These are phyloP conservation scores for Catagonus wagneri DNA, from an alignment of 2,113 vertebrate genomes.

Conservation along the genomic window DNA sequence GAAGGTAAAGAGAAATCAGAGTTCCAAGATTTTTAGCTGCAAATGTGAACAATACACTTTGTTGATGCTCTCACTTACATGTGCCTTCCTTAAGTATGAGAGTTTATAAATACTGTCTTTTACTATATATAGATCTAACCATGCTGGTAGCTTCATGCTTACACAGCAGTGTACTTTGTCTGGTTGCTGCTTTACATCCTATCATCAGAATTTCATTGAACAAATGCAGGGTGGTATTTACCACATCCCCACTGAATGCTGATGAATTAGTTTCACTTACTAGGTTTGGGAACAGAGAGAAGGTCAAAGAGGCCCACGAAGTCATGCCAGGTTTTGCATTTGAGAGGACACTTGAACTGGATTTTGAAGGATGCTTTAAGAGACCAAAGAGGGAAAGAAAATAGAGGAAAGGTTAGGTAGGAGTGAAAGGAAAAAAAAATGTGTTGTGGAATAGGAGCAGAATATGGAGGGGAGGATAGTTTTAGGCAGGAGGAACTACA, in stretches of 20 bases:
- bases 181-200: neutral
- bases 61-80: conserved; percentile 19
- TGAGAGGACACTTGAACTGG: neutral
- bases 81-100: neutral
- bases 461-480: neutral
- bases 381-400: conserved; percentile 22
- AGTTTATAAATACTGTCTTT: neutral
- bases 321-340: neutral
- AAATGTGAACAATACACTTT: neutral
- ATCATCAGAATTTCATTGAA: neutral
- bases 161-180: neutral
- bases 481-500: neutral
- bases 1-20: neutral
- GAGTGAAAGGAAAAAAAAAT: neutral
- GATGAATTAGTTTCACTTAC: neutral
- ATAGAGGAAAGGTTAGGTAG: neutral
- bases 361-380: neutral
- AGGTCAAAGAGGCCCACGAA: neutral
- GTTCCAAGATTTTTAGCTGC: conserved; percentile 49
- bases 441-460: neutral
- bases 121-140: neutral
- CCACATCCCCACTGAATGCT: neutral
- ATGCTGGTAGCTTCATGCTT: neutral
- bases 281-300: neutral
- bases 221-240: neutral